phyloP scores from a whole-genome alignment of 1,140 invertebrate genomes.

The Rhizoglyphus robini region DNA sequence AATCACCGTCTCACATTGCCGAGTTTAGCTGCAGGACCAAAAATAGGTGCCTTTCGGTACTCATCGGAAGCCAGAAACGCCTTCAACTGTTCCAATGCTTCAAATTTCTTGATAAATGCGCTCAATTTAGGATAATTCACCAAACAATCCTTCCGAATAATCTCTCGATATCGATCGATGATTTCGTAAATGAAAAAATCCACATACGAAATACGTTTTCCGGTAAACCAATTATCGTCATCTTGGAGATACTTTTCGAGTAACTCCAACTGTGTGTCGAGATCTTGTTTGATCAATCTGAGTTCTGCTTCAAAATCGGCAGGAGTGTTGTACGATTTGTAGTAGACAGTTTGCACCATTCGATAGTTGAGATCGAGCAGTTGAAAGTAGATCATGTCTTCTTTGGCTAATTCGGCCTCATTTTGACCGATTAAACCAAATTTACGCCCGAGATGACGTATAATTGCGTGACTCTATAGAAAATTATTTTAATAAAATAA shows the following conservation, averaged over 20 bases:
- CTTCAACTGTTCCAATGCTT: not conserved
- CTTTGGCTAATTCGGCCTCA: conserved; percentile 33
- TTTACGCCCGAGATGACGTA: conserved; percentile 37
- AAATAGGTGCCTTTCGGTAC: not conserved
- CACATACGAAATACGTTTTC: conserved; percentile 37
- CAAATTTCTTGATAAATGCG: conserved; percentile 11
- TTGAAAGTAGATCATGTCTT: conserved; percentile 37
- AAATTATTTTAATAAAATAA: not conserved
- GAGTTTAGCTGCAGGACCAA: too few relatives aligned
- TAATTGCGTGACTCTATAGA: conserved; percentile 38
- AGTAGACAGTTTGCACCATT: conserved; percentile 27
- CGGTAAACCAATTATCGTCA: conserved; percentile 35
- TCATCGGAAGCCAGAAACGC: conserved; percentile 7
- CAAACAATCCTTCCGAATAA: conserved; percentile 23
- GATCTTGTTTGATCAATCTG: conserved; percentile 23
- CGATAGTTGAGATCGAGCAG: conserved; percentile 36
- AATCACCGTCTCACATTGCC: too few relatives aligned
- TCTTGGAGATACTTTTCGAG: conserved; percentile 36
- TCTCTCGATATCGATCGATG: conserved; percentile 34
- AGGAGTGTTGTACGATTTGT: not conserved
- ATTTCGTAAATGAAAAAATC: conserved; percentile 41
- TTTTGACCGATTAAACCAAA: conserved; percentile 30
- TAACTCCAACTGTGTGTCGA: conserved; percentile 30
- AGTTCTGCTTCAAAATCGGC: not conserved
- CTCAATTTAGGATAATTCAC: conserved; percentile 4